Base-by-base conservation (phyloP, 2,113 vertebrate genomes). In the Muntiacus muntjak region DNA sequence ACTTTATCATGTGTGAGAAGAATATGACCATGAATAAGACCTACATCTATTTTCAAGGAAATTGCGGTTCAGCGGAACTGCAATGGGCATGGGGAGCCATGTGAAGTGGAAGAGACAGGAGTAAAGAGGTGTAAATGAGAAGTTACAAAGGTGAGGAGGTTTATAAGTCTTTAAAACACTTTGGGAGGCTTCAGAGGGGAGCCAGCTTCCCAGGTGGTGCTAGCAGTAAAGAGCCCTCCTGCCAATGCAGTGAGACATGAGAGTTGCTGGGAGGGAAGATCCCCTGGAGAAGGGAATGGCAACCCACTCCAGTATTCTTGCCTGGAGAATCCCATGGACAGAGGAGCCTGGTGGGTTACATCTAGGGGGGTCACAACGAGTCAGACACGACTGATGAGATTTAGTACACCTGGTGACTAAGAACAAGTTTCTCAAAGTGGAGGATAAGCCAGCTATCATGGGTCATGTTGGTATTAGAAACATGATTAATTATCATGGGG, bases 401-500 rank as follows among this genome's bases (percentile, higher is more conserved):
- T 13, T 74, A 74, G 67, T 23, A 74, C 36, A 74, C 36, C 52
- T 84, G 26, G 33, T 83, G 71, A 83, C 43, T 47, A 64, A 91
- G 40, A 6, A 33, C 36, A 45, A 23, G 5, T 85, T 88, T 33
- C 43, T 14, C 17, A 11, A 90, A 92, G 30, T 55, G 52, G 76
- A 94, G 40, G 21, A 26, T 55, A 47, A 57, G 71, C 7, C 21
- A 43, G 33, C 13, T 87, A 33, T 45, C 43, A 33, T 25, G n/a
- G 15, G 33, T 96, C 40, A 4, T 79, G 3, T 74, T 79, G 55
- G 11, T 47, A 54, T 76, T 74, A 58, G 40, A 43, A 30, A n/a
- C 16, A n/a, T 74, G 36, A 50, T 33, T 79, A n/a, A n/a, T 40
- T 33, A 90, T 97, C 98, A 97, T 94, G 96, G 98, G 96, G 97